These are phyloP conservation scores for Uloborus plumipes DNA, from an alignment of 2,888 invertebrate species.

Conservation along the genomic window DNA sequence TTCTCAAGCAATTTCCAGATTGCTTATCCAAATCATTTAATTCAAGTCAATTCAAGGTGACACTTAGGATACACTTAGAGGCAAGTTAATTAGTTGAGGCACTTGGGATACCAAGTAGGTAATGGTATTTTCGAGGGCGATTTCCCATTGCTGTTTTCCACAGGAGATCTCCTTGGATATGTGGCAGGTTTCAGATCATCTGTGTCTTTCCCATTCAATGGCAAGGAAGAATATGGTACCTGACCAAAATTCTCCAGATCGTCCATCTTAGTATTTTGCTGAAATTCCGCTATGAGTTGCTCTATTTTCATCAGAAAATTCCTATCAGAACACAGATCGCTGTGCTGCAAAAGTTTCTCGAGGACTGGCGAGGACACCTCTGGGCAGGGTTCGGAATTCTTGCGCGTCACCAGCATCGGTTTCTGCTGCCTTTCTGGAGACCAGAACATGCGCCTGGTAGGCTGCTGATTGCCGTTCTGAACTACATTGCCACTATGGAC, in stretches of 20 bases:
- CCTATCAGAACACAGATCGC: constrained; percentile 41
- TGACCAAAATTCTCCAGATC: constrained; percentile 13
- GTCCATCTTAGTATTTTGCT: constrained; percentile 48
- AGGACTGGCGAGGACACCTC: constrained; percentile 42
- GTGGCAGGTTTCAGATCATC: constrained; percentile 1
- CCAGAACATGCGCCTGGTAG: constrained; percentile 47
- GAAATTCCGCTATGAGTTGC: constrained; percentile 47
- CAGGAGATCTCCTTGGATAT: constrained; percentile 33
- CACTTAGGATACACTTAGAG: too few relatives aligned
- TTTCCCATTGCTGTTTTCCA: constrained; percentile 28
- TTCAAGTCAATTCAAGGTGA: too few relatives aligned
- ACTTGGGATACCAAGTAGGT: constrained; percentile 40
- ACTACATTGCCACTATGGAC: too few relatives aligned
- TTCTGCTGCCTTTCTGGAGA: constrained; percentile 28
- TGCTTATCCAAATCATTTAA: too few relatives aligned
- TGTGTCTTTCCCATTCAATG: constrained; percentile 21
- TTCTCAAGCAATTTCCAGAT: too few relatives aligned
- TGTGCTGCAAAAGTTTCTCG: constrained; percentile 52
- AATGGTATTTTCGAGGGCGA: constrained; percentile 60
- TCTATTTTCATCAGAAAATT: constrained; percentile 53
- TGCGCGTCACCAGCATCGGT: constrained; percentile 6
- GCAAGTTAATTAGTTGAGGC: constrained; percentile 22
- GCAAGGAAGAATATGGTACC: constrained; percentile 26
- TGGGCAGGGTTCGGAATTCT: constrained; percentile 28
- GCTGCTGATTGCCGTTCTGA: constrained; percentile 13